Percentiles rank a stretch among this genome's conserved stretches.
Conservation (phyloP, 2,888 invertebrate genomes). For the Hydropsyche betteni region DNA sequence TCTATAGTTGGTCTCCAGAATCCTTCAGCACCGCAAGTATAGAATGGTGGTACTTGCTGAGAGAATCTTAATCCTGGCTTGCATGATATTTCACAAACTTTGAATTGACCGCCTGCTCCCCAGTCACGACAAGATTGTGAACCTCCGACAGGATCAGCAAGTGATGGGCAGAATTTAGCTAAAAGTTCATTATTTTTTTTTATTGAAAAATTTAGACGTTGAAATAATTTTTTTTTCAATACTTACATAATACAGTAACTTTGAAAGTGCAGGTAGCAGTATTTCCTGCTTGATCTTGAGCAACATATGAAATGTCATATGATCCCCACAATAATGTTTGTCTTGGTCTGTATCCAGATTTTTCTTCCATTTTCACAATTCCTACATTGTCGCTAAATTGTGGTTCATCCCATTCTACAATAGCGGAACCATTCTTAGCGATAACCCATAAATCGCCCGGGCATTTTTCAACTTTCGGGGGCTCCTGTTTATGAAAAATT, state of each 20-base stretch:
- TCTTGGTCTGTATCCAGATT: conserved; percentile 86
- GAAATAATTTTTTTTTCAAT: neutral
- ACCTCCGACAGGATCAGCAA: conserved; percentile 91
- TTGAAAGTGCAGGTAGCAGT: conserved; percentile 91
- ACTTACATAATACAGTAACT: conserved; percentile 87
- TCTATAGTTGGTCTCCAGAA: conserved; percentile 93
- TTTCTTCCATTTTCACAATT: conserved; percentile 80
- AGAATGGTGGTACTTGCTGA: conserved; percentile 93
- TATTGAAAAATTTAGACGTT: neutral
- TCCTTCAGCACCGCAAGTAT: conserved; percentile 97
- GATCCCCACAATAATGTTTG: conserved; percentile 90
- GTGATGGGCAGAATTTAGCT: conserved; percentile 92
- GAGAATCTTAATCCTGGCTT: conserved; percentile 89
- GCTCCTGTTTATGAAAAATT: conserved; percentile 60
- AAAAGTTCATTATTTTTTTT: conserved; percentile 53
- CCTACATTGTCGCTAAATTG: conserved; percentile 90
- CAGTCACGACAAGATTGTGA: conserved; percentile 92
- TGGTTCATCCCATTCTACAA: conserved; percentile 92
- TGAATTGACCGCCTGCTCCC: conserved; percentile 96
- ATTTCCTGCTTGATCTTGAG: conserved; percentile 91
- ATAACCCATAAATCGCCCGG: conserved; percentile 95
- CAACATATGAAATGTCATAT: conserved; percentile 94
- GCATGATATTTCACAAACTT: conserved; percentile 92
- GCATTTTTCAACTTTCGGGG: conserved; percentile 88
- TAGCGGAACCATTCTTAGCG: conserved; percentile 88